Percentiles rank a stretch among this genome's conserved stretches.
These are phyloP conservation scores for Hydraecia micacea DNA, from an alignment of 2,888 invertebrate species.

Conservation along the genomic window DNA sequence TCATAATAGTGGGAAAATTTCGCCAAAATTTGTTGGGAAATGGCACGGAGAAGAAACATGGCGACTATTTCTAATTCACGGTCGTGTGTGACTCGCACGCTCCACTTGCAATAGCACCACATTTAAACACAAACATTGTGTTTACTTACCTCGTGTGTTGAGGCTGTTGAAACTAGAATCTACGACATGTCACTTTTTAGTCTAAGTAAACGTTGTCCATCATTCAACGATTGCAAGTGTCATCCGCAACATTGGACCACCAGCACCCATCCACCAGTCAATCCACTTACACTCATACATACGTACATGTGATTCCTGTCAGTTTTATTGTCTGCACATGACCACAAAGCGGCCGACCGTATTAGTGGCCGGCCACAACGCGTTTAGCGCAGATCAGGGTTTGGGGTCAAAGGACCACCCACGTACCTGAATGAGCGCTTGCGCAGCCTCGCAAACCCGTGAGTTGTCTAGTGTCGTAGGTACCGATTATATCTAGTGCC, in stretches of 20 bases:
- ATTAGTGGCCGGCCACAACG: conserved; percentile 29
- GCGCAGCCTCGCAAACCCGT: conserved; percentile 15
- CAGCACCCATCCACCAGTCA: not conserved
- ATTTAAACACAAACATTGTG: conserved; percentile 20
- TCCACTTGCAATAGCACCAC: conserved; percentile 19
- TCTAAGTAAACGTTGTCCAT: not conserved
- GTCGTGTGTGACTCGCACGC: conserved; percentile 47
- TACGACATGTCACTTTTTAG: not conserved
- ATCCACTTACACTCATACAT: not conserved
- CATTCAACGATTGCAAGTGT: not conserved
- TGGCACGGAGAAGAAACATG: conserved; percentile 28
- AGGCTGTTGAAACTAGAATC: not conserved
- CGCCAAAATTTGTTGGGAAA: conserved; percentile 56
- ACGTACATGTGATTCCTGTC: conserved; percentile 13
- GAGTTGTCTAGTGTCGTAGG: not conserved
- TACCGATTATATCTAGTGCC: conserved; percentile 4
- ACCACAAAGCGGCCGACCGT: conserved; percentile 45
- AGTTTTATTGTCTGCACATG: conserved; percentile 26
- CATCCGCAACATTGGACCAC: not conserved
- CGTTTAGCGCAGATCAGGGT: conserved; percentile 45
- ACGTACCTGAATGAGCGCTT: conserved; percentile 58
- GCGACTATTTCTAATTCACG: conserved; percentile 25
- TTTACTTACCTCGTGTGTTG: not conserved
- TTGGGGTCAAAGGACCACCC: conserved; percentile 62
- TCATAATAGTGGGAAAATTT: conserved; percentile 60